Evolutionary conservation across 2,888 invertebrate species (phyloP), one percentile per base, ranked within the genome.

Genomic region (Resseliella maxima): DNA sequence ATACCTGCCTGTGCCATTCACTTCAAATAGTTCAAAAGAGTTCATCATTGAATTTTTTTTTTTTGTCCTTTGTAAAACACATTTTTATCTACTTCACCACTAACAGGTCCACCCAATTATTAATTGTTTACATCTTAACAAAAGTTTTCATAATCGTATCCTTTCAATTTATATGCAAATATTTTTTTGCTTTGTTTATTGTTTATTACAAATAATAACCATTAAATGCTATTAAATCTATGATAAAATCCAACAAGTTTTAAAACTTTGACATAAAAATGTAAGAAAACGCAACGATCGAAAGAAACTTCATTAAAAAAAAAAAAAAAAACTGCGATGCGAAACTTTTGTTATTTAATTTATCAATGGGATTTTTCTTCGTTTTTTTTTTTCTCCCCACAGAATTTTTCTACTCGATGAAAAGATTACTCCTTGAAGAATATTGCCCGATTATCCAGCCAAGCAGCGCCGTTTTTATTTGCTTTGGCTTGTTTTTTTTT

Each of bases 151-250:
- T 72, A 59, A 3, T 72, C 31, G 12, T 12, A 10, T 2, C 72
- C n/a, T 5, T 35, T 72, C 72, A 31, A 72, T 59, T 59, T 59
- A 59, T 72, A 72, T 72, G 72, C 27, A 72, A 72, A 72, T 72
- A 31, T n/a, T 15, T 72, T n/a, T n/a, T n/a, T n/a, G n/a, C n/a
- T n/a, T 72, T n/a, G 31, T 12, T 35, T 35, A 72, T 31, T 72
- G 72, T 72, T 24, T 24, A 59, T n/a, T n/a, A 72, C 72, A n/a
- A 72, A 8, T 31, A 72, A 72, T 31, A 18, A 31, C 27, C 18
- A n/a, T n/a, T 15, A 12, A 72, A 31, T 31, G 12, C 18, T 15
- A 31, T 72, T 31, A 72, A 15, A 18, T 31, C 35, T 10, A 31
- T 15, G 2, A 50, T 8, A 41, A 41, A 41, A 41, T 41, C 41